A percentile compares a stretch with the other conserved stretches of the same genome.
These are phyloP conservation scores for Eubasilissa splendida DNA, from an alignment of 2,888 invertebrate species.

Conservation along the genomic window DNA sequence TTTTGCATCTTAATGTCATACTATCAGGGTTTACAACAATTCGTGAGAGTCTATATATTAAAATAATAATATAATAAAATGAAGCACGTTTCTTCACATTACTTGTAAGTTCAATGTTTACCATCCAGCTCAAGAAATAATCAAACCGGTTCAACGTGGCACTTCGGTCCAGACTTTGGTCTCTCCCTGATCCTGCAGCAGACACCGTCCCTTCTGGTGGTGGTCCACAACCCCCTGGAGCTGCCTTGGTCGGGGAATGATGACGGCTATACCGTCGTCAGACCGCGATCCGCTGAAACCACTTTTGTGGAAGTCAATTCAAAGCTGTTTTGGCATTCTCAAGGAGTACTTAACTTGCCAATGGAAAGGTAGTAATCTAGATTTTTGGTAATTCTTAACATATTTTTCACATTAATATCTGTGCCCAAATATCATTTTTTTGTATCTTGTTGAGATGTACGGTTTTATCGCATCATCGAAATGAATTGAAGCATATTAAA, in stretches of 20 bases:
- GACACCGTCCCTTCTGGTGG: not conserved
- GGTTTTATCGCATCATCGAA: no score
- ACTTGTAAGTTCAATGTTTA: not conserved
- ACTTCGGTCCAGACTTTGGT: slow-evolving; percentile 37
- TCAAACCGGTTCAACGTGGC: slow-evolving; percentile 6
- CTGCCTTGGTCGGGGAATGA: slow-evolving; percentile 11
- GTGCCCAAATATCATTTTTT: no score
- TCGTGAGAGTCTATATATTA: no score
- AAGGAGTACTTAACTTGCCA: not conserved
- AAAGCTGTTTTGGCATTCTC: not conserved
- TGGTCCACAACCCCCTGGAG: slow-evolving; percentile 10
- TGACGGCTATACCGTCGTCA: not conserved
- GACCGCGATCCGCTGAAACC: not conserved
- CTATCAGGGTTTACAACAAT: no score
- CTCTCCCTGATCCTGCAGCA: slow-evolving; percentile 38
- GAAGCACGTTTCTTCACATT: not conserved
- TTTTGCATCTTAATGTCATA: no score
- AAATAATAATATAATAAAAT: no score
- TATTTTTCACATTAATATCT: no score
- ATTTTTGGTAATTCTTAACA: no score
- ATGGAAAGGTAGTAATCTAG: not conserved
- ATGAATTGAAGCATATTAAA: no score
- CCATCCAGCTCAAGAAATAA: not conserved
- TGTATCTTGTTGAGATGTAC: no score
- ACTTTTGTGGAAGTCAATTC: not conserved